These are phyloP conservation scores for Hemiprocne comata DNA, from an alignment of 2,113 vertebrate genomes.

Conservation along the genomic window DNA sequence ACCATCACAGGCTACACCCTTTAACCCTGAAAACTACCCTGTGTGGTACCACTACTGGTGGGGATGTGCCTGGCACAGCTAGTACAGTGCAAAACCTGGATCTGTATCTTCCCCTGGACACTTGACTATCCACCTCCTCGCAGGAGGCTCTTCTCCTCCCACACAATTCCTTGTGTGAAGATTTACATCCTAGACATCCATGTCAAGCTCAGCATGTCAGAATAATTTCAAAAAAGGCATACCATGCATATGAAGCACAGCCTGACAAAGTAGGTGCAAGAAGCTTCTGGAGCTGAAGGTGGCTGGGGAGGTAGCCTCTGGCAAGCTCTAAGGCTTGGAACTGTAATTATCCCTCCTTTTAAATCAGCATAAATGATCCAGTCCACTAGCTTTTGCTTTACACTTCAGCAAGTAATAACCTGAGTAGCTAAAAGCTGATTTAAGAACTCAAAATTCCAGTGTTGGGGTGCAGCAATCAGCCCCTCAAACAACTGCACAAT, in stretches of 20 bases:
- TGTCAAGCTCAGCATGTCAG: background rate
- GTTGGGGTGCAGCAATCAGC: background rate
- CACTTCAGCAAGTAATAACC: background rate
- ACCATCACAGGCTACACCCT: background rate
- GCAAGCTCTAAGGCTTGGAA: background rate
- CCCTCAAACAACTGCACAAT: fast-evolving
- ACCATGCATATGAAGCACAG: too few relatives aligned
- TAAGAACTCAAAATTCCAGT: background rate
- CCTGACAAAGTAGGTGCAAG: background rate
- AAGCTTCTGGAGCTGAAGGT: background rate
- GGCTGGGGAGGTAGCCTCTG: background rate
- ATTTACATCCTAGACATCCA: too few relatives aligned
- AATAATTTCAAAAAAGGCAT: too few relatives aligned
- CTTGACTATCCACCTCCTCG: background rate
- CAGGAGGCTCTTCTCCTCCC: background rate
- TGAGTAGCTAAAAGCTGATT: too few relatives aligned
- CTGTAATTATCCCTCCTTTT: background rate
- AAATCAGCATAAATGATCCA: background rate
- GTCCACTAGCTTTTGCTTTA: background rate
- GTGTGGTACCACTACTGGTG: fast-evolving
- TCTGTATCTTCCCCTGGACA: background rate
- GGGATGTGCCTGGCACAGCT: background rate
- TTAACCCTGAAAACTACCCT: background rate
- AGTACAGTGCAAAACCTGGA: background rate
- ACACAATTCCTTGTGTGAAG: too few relatives aligned